A percentile compares a stretch with the other conserved stretches of the same genome.
Evolutionary conservation across 2,888 invertebrate genomes (phyloP).

Genomic region (Cinara cedri): DNA sequence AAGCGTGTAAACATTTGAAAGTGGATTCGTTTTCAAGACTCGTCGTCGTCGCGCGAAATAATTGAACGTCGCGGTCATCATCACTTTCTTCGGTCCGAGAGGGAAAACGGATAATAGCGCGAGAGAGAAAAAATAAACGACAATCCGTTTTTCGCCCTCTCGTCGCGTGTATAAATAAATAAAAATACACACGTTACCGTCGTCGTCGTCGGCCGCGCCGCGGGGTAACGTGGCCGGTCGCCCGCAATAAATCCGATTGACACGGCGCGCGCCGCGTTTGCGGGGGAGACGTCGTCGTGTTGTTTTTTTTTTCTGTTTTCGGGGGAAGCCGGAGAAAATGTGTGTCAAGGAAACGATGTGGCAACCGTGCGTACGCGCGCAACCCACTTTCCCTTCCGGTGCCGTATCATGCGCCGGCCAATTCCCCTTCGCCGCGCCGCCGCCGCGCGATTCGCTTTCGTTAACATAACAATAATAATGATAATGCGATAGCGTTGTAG

Average conservation of each 20-base stretch:
- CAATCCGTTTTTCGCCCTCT: neutral
- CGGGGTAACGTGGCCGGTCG: neutral
- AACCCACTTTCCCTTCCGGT: conserved; percentile 59
- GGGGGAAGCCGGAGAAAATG: conserved; percentile 55
- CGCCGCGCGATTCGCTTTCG: no score
- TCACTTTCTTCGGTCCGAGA: conserved; percentile 43
- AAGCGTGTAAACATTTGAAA: conserved; percentile 45
- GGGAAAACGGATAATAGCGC: neutral
- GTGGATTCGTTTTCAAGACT: conserved; percentile 52
- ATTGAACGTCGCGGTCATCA: no score
- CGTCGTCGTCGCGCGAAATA: conserved; percentile 3
- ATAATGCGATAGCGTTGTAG: no score
- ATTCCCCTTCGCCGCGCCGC: conserved; percentile 23
- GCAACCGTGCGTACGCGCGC: conserved; percentile 55
- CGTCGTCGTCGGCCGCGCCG: no score
- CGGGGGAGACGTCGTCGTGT: conserved; percentile 28
- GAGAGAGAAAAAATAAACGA: neutral
- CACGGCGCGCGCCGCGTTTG: neutral
- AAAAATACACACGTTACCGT: no score
- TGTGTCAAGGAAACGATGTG: conserved; percentile 57
- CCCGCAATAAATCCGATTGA: neutral
- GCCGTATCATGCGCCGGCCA: conserved; percentile 54
- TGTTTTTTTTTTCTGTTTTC: conserved; percentile 11
- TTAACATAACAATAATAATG: neutral
- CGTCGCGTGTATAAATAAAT: no score